Evolutionary conservation across 2,113 vertebrate species (phyloP).

Genomic region (Chionomys nivalis): DNA sequence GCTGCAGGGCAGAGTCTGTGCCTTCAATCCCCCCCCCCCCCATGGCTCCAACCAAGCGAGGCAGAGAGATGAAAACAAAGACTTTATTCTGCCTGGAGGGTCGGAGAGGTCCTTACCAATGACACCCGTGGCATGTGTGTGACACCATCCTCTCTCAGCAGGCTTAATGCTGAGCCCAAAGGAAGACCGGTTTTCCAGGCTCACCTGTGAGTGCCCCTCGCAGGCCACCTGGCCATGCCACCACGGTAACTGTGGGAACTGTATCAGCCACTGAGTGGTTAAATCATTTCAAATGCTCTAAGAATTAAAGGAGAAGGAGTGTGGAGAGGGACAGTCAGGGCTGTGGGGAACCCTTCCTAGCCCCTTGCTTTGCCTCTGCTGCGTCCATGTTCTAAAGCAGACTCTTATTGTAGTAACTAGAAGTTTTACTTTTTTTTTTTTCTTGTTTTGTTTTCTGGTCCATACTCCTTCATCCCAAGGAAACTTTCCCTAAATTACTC

Average conservation of each 20-base stretch:
- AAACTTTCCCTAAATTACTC: slow-evolving; percentile 25
- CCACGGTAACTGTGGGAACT: not conserved
- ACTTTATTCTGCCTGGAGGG: not conserved
- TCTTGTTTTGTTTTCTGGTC: not conserved
- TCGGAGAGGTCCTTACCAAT: not conserved
- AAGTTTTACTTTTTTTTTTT: not conserved
- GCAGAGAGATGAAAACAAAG: slow-evolving; percentile 2
- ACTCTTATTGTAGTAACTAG: not conserved
- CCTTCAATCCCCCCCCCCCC: not conserved
- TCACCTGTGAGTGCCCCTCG: not conserved
- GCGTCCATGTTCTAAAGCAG: not conserved
- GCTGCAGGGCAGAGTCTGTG: not conserved
- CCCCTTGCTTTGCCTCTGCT: not conserved
- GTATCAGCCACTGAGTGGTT: not conserved
- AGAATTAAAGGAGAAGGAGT: not conserved
- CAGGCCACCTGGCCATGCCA: not conserved
- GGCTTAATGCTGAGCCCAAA: not conserved
- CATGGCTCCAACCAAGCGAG: not conserved
- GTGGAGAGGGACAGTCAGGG: too few relatives aligned
- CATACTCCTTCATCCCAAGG: not conserved
- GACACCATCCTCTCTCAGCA: not conserved
- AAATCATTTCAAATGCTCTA: not conserved
- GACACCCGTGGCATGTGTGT: not conserved
- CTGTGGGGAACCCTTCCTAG: rapidly evolving
- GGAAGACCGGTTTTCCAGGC: not conserved